Evolutionary conservation across 2,797 vertebrate species (phyloP).

Genomic region (Cichlasoma orientale): DNA sequence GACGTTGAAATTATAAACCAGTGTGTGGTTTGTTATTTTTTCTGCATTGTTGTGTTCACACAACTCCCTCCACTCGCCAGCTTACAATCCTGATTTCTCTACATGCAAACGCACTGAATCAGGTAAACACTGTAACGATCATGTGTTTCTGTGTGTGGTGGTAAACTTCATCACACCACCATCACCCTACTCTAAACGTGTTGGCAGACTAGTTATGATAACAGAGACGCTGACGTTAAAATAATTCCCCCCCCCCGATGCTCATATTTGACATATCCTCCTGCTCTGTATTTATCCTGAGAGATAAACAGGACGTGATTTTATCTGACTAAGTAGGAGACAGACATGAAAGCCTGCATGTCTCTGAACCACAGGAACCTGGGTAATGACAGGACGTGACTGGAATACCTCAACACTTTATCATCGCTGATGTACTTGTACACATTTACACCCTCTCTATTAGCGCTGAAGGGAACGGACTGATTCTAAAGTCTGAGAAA

Average conservation of each 20-base stretch:
- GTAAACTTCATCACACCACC: slow-evolving; percentile 6
- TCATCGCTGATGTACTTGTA: slow-evolving; percentile 6
- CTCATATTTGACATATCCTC: slow-evolving; percentile 37
- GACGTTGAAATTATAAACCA: not conserved
- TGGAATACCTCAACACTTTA: slow-evolving; percentile 55
- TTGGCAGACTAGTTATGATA: slow-evolving; percentile 22
- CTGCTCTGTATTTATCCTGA: slow-evolving; percentile 43
- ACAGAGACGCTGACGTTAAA: slow-evolving; percentile 1
- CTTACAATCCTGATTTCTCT: not conserved
- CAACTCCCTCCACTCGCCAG: not conserved
- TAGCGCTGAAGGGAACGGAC: not conserved
- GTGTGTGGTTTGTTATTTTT: not conserved
- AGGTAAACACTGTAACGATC: not conserved
- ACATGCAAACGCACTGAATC: not conserved
- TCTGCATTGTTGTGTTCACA: not conserved
- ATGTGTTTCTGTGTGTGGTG: not conserved
- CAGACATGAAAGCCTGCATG: slow-evolving; percentile 60
- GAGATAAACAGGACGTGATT: slow-evolving; percentile 75
- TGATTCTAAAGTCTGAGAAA: not conserved
- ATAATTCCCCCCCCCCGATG: slow-evolving; percentile 10
- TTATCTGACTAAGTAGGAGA: slow-evolving; percentile 61
- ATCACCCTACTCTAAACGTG: not conserved
- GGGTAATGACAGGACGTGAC: slow-evolving; percentile 64
- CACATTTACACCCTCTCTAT: slow-evolving; percentile 6
- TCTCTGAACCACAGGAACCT: slow-evolving; percentile 34